Conservation (phyloP, 2,113 vertebrate species). For the Gymnorhina tibicen region DNA sequence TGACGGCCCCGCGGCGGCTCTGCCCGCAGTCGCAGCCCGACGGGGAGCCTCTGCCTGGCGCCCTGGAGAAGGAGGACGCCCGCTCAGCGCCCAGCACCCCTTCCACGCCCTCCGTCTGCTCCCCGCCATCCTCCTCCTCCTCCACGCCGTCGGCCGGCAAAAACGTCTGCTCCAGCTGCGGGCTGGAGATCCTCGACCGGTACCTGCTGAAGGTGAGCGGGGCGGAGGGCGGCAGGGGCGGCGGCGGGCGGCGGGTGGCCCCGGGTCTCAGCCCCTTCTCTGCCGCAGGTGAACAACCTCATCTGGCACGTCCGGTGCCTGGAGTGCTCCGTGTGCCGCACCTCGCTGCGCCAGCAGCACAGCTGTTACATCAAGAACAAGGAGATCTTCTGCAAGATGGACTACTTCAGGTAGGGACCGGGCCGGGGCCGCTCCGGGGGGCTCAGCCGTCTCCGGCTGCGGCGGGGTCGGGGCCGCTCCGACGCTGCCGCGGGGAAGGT, state of each 20-base stretch:
- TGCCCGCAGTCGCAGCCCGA: constrained; percentile 87
- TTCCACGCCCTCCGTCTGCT: constrained; percentile 93
- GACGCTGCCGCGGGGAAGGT: not conserved
- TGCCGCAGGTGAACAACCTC: constrained; percentile 89
- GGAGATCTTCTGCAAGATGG: constrained; percentile 93
- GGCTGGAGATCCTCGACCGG: constrained; percentile 93
- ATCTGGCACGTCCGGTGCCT: constrained; percentile 92
- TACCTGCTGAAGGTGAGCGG: constrained; percentile 91
- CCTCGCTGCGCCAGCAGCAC: constrained; percentile 86
- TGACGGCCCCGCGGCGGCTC: not conserved
- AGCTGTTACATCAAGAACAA: constrained; percentile 98
- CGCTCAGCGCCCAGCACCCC: constrained; percentile 89
- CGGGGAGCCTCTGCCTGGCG: constrained; percentile 82
- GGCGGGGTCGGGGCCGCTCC: not conserved
- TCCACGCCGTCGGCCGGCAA: constrained; percentile 89
- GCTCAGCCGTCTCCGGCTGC: not conserved
- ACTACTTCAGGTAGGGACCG: constrained; percentile 90
- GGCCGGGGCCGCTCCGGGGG: not conserved
- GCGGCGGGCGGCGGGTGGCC: not conserved
- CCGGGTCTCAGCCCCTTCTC: constrained; percentile 3
- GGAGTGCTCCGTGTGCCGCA: constrained; percentile 90
- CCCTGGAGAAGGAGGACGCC: constrained; percentile 91
- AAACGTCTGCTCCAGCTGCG: constrained; percentile 95
- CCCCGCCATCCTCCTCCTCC: constrained; percentile 83
- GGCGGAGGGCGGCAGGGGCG: not conserved